A percentile compares a stretch with the other conserved stretches of the same genome.
Evolutionary conservation across 2,888 invertebrate species (phyloP).

Genomic region (Anticlea derivata): DNA sequence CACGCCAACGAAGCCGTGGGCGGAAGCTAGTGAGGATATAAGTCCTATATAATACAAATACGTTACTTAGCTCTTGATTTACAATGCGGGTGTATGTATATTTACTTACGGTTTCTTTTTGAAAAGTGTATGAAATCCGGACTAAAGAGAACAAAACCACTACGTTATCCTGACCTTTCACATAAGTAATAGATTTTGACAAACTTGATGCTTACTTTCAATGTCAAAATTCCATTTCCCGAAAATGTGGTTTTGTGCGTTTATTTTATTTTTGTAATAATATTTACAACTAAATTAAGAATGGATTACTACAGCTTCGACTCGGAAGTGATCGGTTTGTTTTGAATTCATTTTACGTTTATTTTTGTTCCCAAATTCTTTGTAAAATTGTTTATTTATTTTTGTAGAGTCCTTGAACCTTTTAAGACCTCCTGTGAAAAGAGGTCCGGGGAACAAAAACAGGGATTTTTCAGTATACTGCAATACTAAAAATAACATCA

Average conservation of each 20-base stretch:
- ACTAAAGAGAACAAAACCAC: too few relatives aligned
- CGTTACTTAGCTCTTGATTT: too few relatives aligned
- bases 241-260: constrained; percentile 31
- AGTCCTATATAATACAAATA: too few relatives aligned
- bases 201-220: constrained; percentile 1
- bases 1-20: too few relatives aligned
- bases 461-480: constrained; percentile 23
- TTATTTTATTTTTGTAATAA: constrained; percentile 19
- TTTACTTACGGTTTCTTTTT: too few relatives aligned
- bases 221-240: constrained; percentile 6
- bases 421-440: constrained; percentile 56
- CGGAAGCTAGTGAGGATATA: too few relatives aligned
- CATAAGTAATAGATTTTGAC: background rate
- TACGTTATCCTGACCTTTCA: background rate
- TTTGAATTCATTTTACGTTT: constrained; percentile 34
- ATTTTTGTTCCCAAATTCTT: constrained; percentile 23
- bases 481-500: constrained; percentile 17
- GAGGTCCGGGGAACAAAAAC: constrained; percentile 29
- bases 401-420: constrained; percentile 65
- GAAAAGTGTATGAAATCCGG: too few relatives aligned
- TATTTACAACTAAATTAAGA: constrained; percentile 17
- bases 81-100: too few relatives aligned
- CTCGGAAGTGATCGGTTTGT: constrained; percentile 56
- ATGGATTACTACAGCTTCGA: constrained; percentile 58
- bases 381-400: constrained; percentile 44